Evolutionary conservation across 2,797 vertebrate genomes (phyloP).

Genomic region (Pitangus sulphuratus): DNA sequence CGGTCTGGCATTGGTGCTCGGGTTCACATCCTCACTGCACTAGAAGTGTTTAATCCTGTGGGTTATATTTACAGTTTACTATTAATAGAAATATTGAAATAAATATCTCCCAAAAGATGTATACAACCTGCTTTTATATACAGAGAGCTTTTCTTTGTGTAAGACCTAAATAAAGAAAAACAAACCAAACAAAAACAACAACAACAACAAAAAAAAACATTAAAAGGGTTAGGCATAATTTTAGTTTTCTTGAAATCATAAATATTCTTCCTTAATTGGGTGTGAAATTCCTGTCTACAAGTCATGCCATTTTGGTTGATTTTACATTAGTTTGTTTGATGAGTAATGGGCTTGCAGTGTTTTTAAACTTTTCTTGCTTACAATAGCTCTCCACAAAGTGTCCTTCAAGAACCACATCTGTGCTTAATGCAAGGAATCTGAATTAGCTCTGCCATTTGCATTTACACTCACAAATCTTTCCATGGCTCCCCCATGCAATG

Average conservation of each 20-base stretch:
- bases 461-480: neutral
- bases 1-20: rapidly evolving
- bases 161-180: neutral
- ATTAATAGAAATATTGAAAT: neutral
- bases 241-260: constrained; percentile 15
- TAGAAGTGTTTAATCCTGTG: neutral
- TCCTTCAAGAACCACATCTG: neutral
- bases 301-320: constrained; percentile 1
- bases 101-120: neutral
- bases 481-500: rapidly evolving
- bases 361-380: neutral
- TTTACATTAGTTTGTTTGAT: neutral
- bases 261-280: constrained; percentile 8
- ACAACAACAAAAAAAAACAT: neutral
- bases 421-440: neutral
- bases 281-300: constrained; percentile 42
- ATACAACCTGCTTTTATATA: neutral
- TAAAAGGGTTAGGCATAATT: neutral
- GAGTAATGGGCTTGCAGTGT: neutral
- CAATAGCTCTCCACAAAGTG: neutral
- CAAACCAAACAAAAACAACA: neutral
- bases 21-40: neutral
- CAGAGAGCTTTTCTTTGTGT: neutral
- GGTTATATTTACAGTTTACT: neutral
- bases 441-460: neutral